Base-by-base conservation (phyloP, 2,797 vertebrate species). In the Ctenosaura bakeri region DNA sequence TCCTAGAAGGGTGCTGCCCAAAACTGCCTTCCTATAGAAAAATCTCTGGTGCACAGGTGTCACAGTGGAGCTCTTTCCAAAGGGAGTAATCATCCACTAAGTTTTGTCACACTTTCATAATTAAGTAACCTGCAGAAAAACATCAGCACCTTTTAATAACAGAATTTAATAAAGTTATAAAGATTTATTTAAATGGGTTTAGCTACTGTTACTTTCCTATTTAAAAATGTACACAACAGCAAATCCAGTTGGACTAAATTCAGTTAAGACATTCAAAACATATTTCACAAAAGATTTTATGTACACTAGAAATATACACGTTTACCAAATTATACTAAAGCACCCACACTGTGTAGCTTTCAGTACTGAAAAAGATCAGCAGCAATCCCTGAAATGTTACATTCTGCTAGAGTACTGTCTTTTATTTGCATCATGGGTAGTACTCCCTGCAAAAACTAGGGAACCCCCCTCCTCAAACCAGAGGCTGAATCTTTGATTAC, bases 101-200 rank as follows among this genome's bases (percentile, higher is more conserved):
- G 6, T 59, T 86, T 59, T 35, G 6, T 56, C n/a, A 81, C 6
- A 69, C 32, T 71, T n/a, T 13, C 3, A 42, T 1, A 88, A 12
- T 38, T 24, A 66, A 83, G 32, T 76, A 56, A 56, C 20, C 32
- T 35, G 29, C 77, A 71, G 42, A 81, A 86, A 78, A 32, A 18
- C 29, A 46, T 12, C 79, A 90, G 62, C 56, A 38, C 54, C 69
- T 69, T 86, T 79, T 56, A 82, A 85, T 83, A 32, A 76, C 16
- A 92, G 62, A 90, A 91, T 4, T 90, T 90, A 77, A 91, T 92
- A 93, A 89, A 90, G 88, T 35, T 66, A 93, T 76, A 35, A 93
- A 88, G n/a, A 84, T 94, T 95, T 96, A 94, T 95, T 96, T 94
- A 83, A 94, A 91, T 66, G 83, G 90, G 22, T 90, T 94, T 94